Evolutionary conservation across 2,113 vertebrate genomes (phyloP).

Genomic region (Gambusia holbrooki): DNA sequence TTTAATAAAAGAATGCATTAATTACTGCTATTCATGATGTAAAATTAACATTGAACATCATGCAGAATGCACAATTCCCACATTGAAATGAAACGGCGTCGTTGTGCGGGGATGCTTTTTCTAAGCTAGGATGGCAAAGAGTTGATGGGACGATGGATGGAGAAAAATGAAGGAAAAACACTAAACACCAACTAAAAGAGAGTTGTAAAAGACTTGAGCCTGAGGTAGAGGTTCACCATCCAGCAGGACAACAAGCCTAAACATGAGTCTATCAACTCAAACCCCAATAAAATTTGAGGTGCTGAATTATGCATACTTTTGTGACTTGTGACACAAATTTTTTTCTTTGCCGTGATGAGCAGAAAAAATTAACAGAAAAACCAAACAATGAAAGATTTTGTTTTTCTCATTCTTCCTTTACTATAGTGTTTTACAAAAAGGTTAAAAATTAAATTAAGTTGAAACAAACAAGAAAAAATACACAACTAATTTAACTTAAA

Average conservation of each 20-base stretch:
- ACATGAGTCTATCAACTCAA: not conserved
- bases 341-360: not conserved
- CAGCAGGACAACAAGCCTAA: not conserved
- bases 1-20: not conserved
- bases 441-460: not conserved
- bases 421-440: constrained; percentile 8
- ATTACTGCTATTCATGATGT: not conserved
- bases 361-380: not conserved
- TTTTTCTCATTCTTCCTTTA: constrained; percentile 5
- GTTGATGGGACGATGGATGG: not conserved
- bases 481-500: constrained; percentile 9
- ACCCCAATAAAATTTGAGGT: not conserved
- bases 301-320: not conserved
- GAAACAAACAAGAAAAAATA: constrained; percentile 19
- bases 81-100: not conserved
- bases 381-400: not conserved
- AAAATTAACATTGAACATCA: not conserved
- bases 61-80: not conserved
- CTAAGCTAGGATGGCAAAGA: not conserved
- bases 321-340: too few species aligned
- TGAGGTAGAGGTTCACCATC: not conserved
- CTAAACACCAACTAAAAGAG: not conserved
- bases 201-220: not conserved
- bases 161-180: not conserved
- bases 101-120: not conserved